Base-by-base conservation (phyloP, 2,888 invertebrate species). In the Drosophila mayaguana region DNA sequence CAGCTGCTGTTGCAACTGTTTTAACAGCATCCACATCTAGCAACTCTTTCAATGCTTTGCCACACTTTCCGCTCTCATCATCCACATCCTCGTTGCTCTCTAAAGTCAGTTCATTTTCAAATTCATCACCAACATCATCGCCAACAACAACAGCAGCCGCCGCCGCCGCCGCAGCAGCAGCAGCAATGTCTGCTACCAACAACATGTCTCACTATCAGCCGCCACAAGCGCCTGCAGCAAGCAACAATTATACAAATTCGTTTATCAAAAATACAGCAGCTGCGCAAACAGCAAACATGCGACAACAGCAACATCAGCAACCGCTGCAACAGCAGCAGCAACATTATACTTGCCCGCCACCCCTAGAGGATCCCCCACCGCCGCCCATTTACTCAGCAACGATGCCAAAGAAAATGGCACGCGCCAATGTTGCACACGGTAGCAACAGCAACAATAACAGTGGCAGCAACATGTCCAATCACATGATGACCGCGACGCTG, bases 331-430 rank as follows among this genome's bases (percentile, higher is more conserved):
- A 75, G 40, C 83, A 64, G 12, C 88, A 81, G 50, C 89, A 80
- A 60, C 91, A 92, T 65, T 92, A 91, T 72, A 92, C 91, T 28
- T 92, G 91, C 69, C 92, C 92, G 60, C 92, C 92, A 62, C 92
- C 92, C 60, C 89, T 92, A 81, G 92, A 92, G 85, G 90, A 92
- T 85, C 92, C 92, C 14, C 92, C 92, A 60, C 92, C 92, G 71
- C 92, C 92, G 70, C 92, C 92, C 45, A 90, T 88, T 69, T 88
- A 79, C 57, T 90, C 91, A 59, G 92, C 91, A 53, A 91, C 91
- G 34, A 90, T 91, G 92, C 92, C 91, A 43, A 91, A 91, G 63
- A 89, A 83, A 68, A 59, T 88, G 75, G 28, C 70, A 46, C 88
- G 84, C 36, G 67, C 71, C 9, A 73, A 73, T 72, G 77, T 48